Conservation (phyloP, 1,140 invertebrate genomes). For the Diachasma alloeum region DNA sequence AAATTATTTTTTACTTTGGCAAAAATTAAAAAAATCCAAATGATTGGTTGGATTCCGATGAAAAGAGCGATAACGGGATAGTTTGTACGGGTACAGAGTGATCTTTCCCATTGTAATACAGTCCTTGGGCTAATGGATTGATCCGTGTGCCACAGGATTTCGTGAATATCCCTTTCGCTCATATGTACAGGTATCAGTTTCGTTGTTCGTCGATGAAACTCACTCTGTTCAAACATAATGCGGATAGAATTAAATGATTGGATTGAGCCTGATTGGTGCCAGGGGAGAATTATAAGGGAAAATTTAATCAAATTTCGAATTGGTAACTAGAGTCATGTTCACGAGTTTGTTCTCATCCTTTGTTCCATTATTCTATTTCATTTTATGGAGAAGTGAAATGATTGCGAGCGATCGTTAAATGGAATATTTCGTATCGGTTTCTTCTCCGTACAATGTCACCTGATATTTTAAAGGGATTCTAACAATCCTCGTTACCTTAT, state of each 20-base stretch:
- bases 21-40: too few relatives aligned
- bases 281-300: not conserved
- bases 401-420: not conserved
- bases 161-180: conserved; percentile 46
- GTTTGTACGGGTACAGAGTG: too few relatives aligned
- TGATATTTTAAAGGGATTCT: not conserved
- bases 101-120: too few relatives aligned
- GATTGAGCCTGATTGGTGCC: not conserved
- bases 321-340: not conserved
- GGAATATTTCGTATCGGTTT: not conserved
- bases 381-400: not conserved
- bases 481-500: not conserved
- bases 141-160: conserved; percentile 48
- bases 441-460: not conserved
- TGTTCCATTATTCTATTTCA: not conserved
- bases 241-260: not conserved
- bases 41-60: too few relatives aligned
- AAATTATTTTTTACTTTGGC: too few relatives aligned
- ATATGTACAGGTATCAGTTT: conserved; percentile 37
- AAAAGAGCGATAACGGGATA: too few relatives aligned
- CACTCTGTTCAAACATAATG: not conserved
- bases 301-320: not conserved
- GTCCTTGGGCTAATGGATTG: conserved; percentile 53
- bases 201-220: not conserved
- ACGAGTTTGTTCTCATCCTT: not conserved